phyloP scores from a whole-genome alignment of 2,113 vertebrate genomes.

The Laticauda laticaudata region DNA sequence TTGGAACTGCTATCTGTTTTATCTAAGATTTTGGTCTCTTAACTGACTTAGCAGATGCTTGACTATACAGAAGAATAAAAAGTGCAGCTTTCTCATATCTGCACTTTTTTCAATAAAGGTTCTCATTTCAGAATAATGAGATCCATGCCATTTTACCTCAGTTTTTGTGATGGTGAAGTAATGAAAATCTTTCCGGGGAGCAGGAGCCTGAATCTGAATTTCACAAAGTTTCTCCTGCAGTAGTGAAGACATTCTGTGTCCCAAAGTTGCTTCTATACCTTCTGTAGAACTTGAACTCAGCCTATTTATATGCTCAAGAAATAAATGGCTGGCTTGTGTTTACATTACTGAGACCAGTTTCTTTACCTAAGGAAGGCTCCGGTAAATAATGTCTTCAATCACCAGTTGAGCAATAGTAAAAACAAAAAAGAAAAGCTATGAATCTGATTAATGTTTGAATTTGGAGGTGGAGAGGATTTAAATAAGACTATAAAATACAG shows the following conservation, averaged over 20 bases:
- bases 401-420: background rate
- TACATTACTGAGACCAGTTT: background rate
- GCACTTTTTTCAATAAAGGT: background rate
- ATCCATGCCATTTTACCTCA: conserved; percentile 32
- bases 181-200: conserved; percentile 50
- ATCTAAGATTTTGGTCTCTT: background rate
- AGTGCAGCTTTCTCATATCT: background rate
- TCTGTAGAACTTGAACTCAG: background rate
- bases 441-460: background rate
- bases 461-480: background rate
- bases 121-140: fast-evolving
- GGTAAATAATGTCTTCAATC: background rate
- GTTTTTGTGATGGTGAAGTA: conserved; percentile 24
- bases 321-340: background rate
- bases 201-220: conserved; percentile 21
- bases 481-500: background rate
- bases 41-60: background rate
- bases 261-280: background rate
- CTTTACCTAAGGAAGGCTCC: conserved; percentile 10
- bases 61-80: background rate
- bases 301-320: background rate
- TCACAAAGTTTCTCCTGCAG: conserved; percentile 35
- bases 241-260: conserved; percentile 29
- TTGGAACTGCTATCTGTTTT: background rate
- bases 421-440: background rate